Evolutionary conservation across 2,797 vertebrate genomes (phyloP), one percentile per base, ranked within the genome.

Genomic region (Platyrinchus mystaceus): DNA sequence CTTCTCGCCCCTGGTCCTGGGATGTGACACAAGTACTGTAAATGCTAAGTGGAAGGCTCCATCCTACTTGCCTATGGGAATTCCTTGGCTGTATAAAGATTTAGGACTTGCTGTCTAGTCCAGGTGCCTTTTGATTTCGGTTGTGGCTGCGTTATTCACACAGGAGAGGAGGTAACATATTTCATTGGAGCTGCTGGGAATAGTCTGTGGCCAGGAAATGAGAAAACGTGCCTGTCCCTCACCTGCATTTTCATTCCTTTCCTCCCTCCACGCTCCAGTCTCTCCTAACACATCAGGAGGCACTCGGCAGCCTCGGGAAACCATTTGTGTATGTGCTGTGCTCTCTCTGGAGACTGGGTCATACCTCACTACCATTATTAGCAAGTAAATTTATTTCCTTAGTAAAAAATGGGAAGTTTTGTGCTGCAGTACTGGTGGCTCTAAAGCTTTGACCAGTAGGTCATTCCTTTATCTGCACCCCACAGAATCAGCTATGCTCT

Each of bases 121-220:
- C 73, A 79, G 41, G 39, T 87, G 76, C 52, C 28, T 93, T 93
- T 93, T 84, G 89, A 84, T 86, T 86, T 82, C 44, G 56, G 74
- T 56, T 90, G 81, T 83, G 89, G 70, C 49, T 90, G 68, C 3
- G 10, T 68, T 70, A 83, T 75, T 94, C 71, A 69, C 70, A 43
- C 43, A 69, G 76, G 53, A 91, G 59, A 83, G 58, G 53, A 81
- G 84, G 84, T 59, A 84, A 43, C 19, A 10, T 79, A 75, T 88
- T 94, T 91, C 67, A 60, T 12, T 28, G 63, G 63, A 71, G 62
- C 74, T 93, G 59, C 28, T 95, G 83, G 79, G 94, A 96, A 66
- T 69, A 81, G 80, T 19, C 43, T 5, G 7, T 55, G 89, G 85
- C 77, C 80, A 94, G 93, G 85, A 96, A 95, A 95, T 90, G 74